Evolutionary conservation across 2,797 vertebrate species (phyloP).

Genomic region (Parambassis ranga): DNA sequence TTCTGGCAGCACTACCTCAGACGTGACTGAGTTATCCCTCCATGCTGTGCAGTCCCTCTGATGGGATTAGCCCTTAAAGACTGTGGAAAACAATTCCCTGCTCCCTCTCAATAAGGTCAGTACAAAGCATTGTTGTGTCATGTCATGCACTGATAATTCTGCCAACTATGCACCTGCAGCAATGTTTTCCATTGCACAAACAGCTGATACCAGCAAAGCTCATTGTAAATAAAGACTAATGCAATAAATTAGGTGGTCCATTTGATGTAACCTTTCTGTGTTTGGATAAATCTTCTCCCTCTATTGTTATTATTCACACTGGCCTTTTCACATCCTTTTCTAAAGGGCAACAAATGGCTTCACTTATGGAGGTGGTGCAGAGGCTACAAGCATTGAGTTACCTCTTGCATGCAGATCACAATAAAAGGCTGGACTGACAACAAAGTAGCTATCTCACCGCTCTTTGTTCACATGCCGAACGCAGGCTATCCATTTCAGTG

Average conservation of each 20-base stretch:
- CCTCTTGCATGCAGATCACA: conserved; percentile 30
- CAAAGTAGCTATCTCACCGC: conserved; percentile 28
- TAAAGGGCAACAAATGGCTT: conserved; percentile 61
- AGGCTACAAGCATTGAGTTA: conserved; percentile 53
- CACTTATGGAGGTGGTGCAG: conserved; percentile 31
- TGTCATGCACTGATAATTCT: conserved; percentile 41
- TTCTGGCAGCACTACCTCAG: conserved; percentile 62
- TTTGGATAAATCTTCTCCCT: conserved; percentile 36
- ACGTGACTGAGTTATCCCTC: conserved; percentile 62
- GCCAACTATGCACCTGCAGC: conserved; percentile 45
- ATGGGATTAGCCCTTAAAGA: conserved; percentile 74
- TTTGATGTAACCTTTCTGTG: conserved; percentile 48
- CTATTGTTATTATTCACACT: conserved; percentile 38
- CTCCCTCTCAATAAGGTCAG: conserved; percentile 62
- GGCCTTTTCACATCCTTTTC: conserved; percentile 50
- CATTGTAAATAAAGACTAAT: conserved; percentile 33
- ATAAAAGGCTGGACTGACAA: conserved; percentile 36
- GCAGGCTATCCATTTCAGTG: conserved; percentile 35
- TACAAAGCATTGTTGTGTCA: conserved; percentile 51
- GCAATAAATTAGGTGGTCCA: conserved; percentile 17
- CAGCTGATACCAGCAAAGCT: conserved; percentile 26
- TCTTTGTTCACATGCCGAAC: conserved; percentile 36
- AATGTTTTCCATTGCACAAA: conserved; percentile 24
- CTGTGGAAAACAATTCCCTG: conserved; percentile 67
- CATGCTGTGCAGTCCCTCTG: conserved; percentile 60